Evolutionary conservation across 2,888 invertebrate genomes (phyloP), one percentile per base, ranked within the genome.

Genomic region (Clistopyga incitator): DNA sequence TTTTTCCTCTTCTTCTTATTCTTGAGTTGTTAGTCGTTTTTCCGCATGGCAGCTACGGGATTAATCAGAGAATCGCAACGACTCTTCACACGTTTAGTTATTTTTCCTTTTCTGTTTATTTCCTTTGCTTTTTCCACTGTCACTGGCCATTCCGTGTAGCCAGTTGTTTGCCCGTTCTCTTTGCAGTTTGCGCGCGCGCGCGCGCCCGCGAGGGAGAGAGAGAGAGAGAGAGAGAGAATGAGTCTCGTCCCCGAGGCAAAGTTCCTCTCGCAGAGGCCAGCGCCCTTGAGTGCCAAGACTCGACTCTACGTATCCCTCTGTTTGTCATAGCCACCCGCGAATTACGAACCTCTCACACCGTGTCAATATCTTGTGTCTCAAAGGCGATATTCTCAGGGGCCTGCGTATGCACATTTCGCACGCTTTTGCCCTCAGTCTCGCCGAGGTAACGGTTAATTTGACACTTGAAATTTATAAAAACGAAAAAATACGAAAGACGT

Each of bases 51-150:
- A 72, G 45, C 20, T 54, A 45, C 59, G 74, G 78, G 78, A 77
- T 78, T 82, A 82, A 82, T 78, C 72, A 61, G 72, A 20, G 78
- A 78, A 82, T 82, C 70, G 56, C 78, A 50, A 78, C 79, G 76
- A 68, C 80, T 76, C 85, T 88, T 88, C 87, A 83, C 89, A 87
- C 82, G 70, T 82, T 82, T 82, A 6, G 18, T 25, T n/a, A 52
- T 29, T 50, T 61, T 61, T 72, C n/a, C 29, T 18, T 25, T 38
- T 45, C 6, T 42, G 6, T 59, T 25, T 56, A 15, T 71, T 45
- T 6, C 11, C 15, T 54, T 72, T 56, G 54, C 77, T 74, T 77
- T 70, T 54, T 71, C 23, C 38, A 50, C 42, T 47, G 68, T 20
- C 52, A 18, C 80, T 76, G 74, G 0, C 61, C 34, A 45, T 42